These are phyloP conservation scores for Xyliphius kryptos DNA, from an alignment of 2,113 vertebrate species.

Conservation along the genomic window DNA sequence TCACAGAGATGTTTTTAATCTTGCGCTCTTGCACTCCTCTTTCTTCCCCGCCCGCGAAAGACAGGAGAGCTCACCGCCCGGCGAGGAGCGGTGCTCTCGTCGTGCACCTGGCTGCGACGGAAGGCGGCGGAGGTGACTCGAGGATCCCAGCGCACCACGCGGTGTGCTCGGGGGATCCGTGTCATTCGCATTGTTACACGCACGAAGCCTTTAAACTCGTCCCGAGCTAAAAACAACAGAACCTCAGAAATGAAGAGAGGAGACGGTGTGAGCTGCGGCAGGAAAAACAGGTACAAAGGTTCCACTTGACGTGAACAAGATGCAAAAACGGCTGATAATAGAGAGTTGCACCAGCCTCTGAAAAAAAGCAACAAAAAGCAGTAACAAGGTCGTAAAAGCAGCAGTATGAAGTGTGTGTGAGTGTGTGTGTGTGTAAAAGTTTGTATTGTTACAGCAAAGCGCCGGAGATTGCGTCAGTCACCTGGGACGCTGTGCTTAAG, in stretches of 20 bases:
- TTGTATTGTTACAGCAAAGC: conserved; percentile 56
- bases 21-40: conserved; percentile 58
- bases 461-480: conserved; percentile 70
- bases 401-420: background rate
- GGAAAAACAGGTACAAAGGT: too few species aligned
- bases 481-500: conserved; percentile 65
- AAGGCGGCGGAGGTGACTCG: conserved; percentile 70
- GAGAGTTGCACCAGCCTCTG: too few species aligned
- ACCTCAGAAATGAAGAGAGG: too few species aligned
- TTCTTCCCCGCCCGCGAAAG: conserved; percentile 63
- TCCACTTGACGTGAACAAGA: too few species aligned
- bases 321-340: too few species aligned
- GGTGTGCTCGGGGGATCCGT: conserved; percentile 60
- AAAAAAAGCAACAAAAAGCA: conserved; percentile 21
- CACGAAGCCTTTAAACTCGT: background rate
- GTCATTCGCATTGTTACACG: background rate
- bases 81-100: conserved; percentile 64
- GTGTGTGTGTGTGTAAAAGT: background rate
- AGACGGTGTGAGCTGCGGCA: too few species aligned
- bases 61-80: conserved; percentile 48
- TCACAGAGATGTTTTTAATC: conserved; percentile 78
- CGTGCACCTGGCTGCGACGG: conserved; percentile 67
- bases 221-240: too few species aligned
- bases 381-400: background rate
- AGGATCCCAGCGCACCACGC: conserved; percentile 61